Base-by-base conservation (phyloP, 2,888 invertebrate species). In the Venusia cambrica region DNA sequence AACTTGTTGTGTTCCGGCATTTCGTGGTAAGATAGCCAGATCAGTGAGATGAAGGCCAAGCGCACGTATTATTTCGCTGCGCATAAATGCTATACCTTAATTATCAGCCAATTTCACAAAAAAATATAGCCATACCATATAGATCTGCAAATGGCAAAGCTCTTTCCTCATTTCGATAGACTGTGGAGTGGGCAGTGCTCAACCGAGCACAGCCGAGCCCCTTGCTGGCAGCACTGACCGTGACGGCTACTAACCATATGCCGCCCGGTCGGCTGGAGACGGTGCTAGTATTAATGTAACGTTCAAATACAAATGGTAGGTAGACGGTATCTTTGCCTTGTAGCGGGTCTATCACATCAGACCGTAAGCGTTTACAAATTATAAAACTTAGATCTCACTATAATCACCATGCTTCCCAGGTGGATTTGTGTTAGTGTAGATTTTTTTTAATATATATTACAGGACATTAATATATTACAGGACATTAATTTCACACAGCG, bases 221-320 rank as follows among this genome's bases (percentile, higher is more conserved):
- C 56, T 53, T 55, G 50, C 55, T 51, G 54, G 48, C 48, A 37
- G 50, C 54, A 51, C 47, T 71, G 70, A 73, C 71, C 74, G 73
- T 70, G 57, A 73, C 72, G 51, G 11, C 29, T n/a, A n/a, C n/a
- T 50, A 62, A 60, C 67, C 70, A 73, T 73, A 74, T 64, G 63
- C 65, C 41, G 36, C 21, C 45, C 48, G 51, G 40, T 51, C 41
- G 34, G 46, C 18, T 48, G 45, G 44, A 53, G 54, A 57, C 48
- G 33, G 42, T 43, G 47, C 28, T 40, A 43, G 26, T 44, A 48
- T 44, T 48, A 64, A 59, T 46, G 50, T 59, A 57, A 48, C 49
- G 49, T 48, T 50, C 42, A 40, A 45, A 39, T 35, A 39, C 25
- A 25, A 45, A 34, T 38, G 27, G 21, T 13, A 19, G 5, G 10